phyloP scores from a whole-genome alignment of 1,140 invertebrate species.

The Pachyrhynchus sulphureomaculatus region DNA sequence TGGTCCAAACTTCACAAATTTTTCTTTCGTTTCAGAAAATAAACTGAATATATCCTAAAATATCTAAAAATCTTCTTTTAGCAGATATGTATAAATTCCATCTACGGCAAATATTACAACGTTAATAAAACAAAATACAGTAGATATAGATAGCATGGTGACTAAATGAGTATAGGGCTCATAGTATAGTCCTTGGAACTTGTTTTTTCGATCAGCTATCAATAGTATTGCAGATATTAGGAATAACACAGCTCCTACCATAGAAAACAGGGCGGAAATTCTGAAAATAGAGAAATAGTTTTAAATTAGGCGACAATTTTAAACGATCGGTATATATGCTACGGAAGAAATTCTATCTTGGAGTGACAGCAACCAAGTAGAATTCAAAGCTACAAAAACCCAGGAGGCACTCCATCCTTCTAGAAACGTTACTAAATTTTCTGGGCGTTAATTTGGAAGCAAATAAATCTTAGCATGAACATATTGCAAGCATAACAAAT shows the following conservation, averaged over 20 bases:
- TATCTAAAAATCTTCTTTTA: conserved; percentile 40
- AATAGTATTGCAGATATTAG: conserved; percentile 58
- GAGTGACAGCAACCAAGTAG: no score
- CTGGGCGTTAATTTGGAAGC: no score
- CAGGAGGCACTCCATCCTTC: no score
- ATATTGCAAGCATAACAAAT: no score
- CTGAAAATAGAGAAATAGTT: conserved; percentile 50
- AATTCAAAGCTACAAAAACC: no score
- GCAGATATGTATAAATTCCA: conserved; percentile 56
- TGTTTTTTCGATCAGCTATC: conserved; percentile 34
- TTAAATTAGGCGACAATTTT: neutral
- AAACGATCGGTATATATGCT: neutral
- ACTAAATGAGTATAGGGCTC: conserved; percentile 58
- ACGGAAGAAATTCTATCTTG: no score
- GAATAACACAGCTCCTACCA: conserved; percentile 62
- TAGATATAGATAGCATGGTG: conserved; percentile 58
- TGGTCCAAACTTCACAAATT: no score
- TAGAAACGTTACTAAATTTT: no score
- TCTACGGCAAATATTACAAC: conserved; percentile 57
- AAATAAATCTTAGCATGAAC: no score
- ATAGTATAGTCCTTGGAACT: conserved; percentile 44
- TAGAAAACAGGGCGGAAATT: conserved; percentile 63
- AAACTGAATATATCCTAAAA: no score
- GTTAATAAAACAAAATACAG: conserved; percentile 59
- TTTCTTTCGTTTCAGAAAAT: no score